Evolutionary conservation across 1,140 invertebrate species (phyloP).

Genomic region (Manduca sexta): DNA sequence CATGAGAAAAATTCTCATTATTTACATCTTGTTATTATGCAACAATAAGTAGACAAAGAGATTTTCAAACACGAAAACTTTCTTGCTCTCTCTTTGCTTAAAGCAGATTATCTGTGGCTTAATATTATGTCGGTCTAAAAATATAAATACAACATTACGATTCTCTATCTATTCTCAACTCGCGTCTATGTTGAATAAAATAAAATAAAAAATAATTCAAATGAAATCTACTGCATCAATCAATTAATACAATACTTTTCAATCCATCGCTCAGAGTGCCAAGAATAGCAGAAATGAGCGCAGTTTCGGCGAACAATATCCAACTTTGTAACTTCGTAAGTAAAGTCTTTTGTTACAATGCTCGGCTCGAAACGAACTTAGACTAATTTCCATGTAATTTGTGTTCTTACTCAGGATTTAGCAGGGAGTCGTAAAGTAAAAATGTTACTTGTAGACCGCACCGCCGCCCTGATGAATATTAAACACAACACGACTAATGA

Average conservation of each 20-base stretch:
- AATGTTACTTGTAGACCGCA: conserved; percentile 33
- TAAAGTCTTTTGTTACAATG: conserved; percentile 10
- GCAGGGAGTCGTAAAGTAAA: conserved; percentile 26
- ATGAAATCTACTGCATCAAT: conserved; percentile 2
- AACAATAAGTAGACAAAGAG: no score
- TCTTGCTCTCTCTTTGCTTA: no score
- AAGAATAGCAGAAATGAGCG: neutral
- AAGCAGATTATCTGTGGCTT: no score
- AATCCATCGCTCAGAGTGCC: no score
- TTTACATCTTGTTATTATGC: no score
- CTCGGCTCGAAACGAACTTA: conserved; percentile 26
- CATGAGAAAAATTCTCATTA: no score
- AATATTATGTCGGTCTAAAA: no score
- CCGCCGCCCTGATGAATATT: conserved; percentile 52
- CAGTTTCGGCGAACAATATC: conserved; percentile 14
- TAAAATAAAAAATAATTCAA: no score
- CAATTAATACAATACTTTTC: neutral
- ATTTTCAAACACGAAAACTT: no score
- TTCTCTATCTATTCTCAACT: no score
- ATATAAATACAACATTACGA: no score
- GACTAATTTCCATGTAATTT: conserved; percentile 43
- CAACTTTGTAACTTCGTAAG: conserved; percentile 13
- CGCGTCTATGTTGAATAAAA: no score
- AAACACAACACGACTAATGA: conserved; percentile 39
- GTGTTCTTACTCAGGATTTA: conserved; percentile 25